Evolutionary conservation across 2,113 vertebrate species (phyloP), one percentile per base, ranked within the genome.

Genomic region (Acanthochromis polyacanthus): DNA sequence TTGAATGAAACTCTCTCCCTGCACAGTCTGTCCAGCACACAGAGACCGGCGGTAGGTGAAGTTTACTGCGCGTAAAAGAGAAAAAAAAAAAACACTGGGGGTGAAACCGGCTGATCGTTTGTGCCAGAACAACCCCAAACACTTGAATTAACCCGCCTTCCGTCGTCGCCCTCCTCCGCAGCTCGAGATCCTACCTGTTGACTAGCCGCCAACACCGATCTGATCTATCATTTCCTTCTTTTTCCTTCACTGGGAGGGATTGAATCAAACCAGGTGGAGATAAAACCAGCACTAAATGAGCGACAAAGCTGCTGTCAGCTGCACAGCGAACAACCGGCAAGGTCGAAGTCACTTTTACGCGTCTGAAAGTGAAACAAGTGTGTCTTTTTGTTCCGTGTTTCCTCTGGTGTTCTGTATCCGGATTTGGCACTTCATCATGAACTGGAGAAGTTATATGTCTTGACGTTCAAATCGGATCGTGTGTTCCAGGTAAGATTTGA

Each of bases 101-200:
- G 16, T 50, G 10, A 46, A 14, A 19, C 16, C 14, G 48, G n/a
- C 48, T n/a, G 48, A 6, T 25, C 1, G 5, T 46, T 38, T 36
- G 14, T 1, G 3, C 55, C 25, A 17, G 0, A 7, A 7, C 7
- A 51, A 25, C n/a, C n/a, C 32, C 2, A 17, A 15, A 16, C 50
- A 23, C 46, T 65, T 61, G 12, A 58, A 25, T 50, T 25, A 28
- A 53, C 68, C 66, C 45, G 4, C 59, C 71, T 71, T 69, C 71
- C 76, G 46, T 48, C 75, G 30, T 32, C 71, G 38, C 67, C 46
- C 72, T 70, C 71, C 77, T 52, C 50, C 73, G 28, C 59, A 67
- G 19, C 38, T 60, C 73, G 50, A 4, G 50, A 4, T 52, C 83
- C 91, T 89, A 93, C 93, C 91, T 94, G 93, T 90, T 86, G 86